Evolutionary conservation across 2,113 vertebrate genomes (phyloP).

Genomic region (Pangasianodon hypophthalmus): DNA sequence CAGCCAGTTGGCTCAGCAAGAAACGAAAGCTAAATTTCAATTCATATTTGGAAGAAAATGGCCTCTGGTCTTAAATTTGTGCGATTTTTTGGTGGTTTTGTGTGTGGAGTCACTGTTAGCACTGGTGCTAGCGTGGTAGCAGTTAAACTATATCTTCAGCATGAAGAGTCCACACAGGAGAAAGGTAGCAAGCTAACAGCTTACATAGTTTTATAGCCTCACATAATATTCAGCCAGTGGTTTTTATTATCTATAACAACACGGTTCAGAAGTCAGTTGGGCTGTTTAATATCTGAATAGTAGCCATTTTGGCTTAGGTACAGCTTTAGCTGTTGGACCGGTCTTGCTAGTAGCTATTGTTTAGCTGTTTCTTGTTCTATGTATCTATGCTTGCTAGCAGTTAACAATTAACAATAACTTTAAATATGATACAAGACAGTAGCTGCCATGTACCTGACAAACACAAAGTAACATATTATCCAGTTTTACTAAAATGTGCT

Average conservation of each 20-base stretch:
- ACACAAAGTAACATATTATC: background rate
- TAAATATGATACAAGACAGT: background rate
- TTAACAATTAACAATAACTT: background rate
- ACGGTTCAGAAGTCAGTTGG: background rate
- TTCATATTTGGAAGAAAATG: background rate
- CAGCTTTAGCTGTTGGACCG: background rate
- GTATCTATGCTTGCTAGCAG: background rate
- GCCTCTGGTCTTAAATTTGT: background rate
- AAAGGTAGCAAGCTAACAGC: background rate
- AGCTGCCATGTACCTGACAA: background rate
- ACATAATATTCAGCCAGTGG: background rate
- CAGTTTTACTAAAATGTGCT: background rate
- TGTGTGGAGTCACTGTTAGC: constrained; percentile 51
- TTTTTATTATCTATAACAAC: background rate
- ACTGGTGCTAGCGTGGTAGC: constrained; percentile 47
- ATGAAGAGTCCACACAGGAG: background rate
- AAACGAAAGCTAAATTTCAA: too few relatives aligned
- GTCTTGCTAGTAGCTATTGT: background rate
- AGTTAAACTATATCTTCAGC: constrained; percentile 39
- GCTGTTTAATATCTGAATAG: too few relatives aligned
- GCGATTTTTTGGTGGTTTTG: constrained; percentile 30
- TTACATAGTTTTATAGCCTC: background rate
- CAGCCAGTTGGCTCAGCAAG: background rate
- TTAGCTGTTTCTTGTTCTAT: background rate
- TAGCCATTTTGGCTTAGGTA: background rate